Evolutionary conservation across 2,113 vertebrate species (phyloP).

Genomic region (Columba livia): DNA sequence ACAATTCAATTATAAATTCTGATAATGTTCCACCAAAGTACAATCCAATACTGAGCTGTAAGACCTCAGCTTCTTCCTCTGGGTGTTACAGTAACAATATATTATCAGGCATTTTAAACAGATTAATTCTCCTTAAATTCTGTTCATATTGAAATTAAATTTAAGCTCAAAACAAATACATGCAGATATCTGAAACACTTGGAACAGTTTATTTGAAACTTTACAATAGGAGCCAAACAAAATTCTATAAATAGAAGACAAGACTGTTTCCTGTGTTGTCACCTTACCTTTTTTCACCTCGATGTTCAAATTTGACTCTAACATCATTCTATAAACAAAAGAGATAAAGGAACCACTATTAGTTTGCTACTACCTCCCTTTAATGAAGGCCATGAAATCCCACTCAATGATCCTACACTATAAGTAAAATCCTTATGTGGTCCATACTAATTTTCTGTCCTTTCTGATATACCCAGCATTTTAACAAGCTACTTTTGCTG

Average conservation of each 20-base stretch:
- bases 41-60: background rate
- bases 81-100: background rate
- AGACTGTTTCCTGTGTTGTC: background rate
- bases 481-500: background rate
- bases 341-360: background rate
- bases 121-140: background rate
- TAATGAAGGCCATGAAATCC: background rate
- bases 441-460: background rate
- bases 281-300: constrained; percentile 95
- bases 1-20: background rate
- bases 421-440: background rate
- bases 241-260: background rate
- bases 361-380: background rate
- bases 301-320: constrained; percentile 97
- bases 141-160: background rate
- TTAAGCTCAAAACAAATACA: background rate
- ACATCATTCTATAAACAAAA: constrained; percentile 87
- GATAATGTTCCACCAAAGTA: background rate
- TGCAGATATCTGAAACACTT: background rate
- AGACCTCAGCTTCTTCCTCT: background rate
- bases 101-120: background rate
- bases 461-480: background rate
- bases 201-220: background rate
- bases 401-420: background rate
- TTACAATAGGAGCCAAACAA: background rate